Evolutionary conservation across 2,888 invertebrate genomes (phyloP).

Genomic region (Plagodis dolabraria): DNA sequence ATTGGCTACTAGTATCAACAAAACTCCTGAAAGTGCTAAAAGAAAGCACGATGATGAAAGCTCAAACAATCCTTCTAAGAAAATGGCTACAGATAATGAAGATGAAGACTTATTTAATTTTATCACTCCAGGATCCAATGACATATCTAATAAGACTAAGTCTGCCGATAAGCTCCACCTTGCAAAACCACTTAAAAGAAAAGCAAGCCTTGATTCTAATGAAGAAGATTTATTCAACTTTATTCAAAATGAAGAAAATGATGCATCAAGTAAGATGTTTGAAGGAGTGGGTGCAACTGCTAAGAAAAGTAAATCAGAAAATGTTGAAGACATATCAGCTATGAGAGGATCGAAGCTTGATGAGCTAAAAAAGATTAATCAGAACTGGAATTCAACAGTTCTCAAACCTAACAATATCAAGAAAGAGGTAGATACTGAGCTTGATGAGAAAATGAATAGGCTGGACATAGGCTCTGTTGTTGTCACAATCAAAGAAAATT

Average conservation of each 20-base stretch:
- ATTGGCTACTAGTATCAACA: slow-evolving; percentile 46
- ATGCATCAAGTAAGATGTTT: slow-evolving; percentile 46
- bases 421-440: slow-evolving; percentile 58
- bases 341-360: slow-evolving; percentile 69
- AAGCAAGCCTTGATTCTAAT: slow-evolving; percentile 55
- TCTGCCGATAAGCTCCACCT: slow-evolving; percentile 62
- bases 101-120: slow-evolving; percentile 71
- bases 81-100: slow-evolving; percentile 49
- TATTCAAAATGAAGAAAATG: slow-evolving; percentile 51
- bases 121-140: slow-evolving; percentile 45
- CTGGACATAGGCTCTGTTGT: slow-evolving; percentile 69
- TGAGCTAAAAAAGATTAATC: slow-evolving; percentile 61
- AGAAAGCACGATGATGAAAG: slow-evolving; percentile 54
- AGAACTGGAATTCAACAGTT: slow-evolving; percentile 37
- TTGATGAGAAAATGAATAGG: slow-evolving; percentile 64
- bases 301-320: slow-evolving; percentile 32
- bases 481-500: slow-evolving; percentile 60
- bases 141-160: slow-evolving; percentile 31
- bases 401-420: slow-evolving; percentile 49
- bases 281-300: slow-evolving; percentile 25
- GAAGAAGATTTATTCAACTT: slow-evolving; percentile 75
- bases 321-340: slow-evolving; percentile 54
- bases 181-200: slow-evolving; percentile 65
- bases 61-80: slow-evolving; percentile 57
- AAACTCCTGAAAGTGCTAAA: slow-evolving; percentile 49